Evolutionary conservation across 2,888 invertebrate species (phyloP).

Genomic region (Ischnus inquisitorius): DNA sequence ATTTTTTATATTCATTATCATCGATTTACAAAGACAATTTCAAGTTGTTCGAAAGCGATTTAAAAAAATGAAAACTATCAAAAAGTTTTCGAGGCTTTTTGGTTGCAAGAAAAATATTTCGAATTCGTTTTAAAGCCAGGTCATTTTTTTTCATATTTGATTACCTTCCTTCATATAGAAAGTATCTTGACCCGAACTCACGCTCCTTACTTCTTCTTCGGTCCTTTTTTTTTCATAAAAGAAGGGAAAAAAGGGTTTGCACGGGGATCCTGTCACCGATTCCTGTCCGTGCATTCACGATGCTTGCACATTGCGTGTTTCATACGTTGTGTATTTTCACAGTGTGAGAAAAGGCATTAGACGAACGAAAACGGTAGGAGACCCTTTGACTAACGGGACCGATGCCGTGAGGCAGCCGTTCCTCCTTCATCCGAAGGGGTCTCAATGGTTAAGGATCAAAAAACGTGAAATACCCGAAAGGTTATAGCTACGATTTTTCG

Average conservation of each 20-base stretch:
- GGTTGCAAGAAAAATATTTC: too few relatives aligned
- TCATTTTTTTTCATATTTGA: background rate
- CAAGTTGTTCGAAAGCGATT: background rate
- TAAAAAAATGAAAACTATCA: too few relatives aligned
- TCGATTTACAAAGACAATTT: background rate
- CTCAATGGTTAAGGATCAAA: constrained; percentile 71
- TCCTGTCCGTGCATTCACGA: constrained; percentile 53
- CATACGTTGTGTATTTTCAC: constrained; percentile 43
- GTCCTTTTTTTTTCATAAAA: constrained; percentile 45
- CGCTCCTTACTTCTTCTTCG: constrained; percentile 52
- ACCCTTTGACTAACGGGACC: constrained; percentile 81
- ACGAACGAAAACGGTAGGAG: constrained; percentile 74
- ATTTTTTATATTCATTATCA: background rate
- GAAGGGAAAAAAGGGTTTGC: constrained; percentile 56
- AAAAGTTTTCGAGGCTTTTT: too few relatives aligned
- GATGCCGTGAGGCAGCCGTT: constrained; percentile 68
- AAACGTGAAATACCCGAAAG: constrained; percentile 71
- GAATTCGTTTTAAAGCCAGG: background rate
- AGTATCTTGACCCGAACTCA: constrained; percentile 55
- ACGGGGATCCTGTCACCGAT: constrained; percentile 59
- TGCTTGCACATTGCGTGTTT: constrained; percentile 20
- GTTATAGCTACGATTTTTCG: constrained; percentile 72
- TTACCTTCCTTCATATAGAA: constrained; percentile 5
- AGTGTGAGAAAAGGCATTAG: constrained; percentile 83
- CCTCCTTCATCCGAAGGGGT: constrained; percentile 72